Evolutionary conservation across 2,797 vertebrate genomes (phyloP), one percentile per base, ranked within the genome.

Genomic region (Buceros bicornis): DNA sequence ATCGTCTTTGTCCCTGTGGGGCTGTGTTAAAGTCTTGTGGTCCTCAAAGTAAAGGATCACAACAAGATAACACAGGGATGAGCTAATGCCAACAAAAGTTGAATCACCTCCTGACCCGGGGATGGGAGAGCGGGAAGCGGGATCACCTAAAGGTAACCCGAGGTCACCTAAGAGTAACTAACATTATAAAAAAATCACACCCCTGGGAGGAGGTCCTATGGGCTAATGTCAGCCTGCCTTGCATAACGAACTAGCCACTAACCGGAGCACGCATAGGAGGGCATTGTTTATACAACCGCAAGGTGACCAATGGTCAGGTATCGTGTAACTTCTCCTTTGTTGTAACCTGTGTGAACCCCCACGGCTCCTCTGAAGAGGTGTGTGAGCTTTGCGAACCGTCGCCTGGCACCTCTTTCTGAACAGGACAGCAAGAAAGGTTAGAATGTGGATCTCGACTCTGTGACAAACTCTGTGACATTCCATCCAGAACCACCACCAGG

Each of bases 401-500:
- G 31, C 31, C 43, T 47, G 43, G 31, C 43, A 66, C 31, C 22
- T 21, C 43, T 47, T 65, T 33, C 64, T 33, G 22, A 26, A 33
- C 43, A 47, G 64, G 17, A 8, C 45, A 33, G 31, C 15, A 15
- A 26, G 18, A 47, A 66, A 66, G 43, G 43, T 65, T 47, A 47
- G 64, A 33, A 45, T 29, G 64, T 47, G 29, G 29, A 31, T 31
- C 37, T 64, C 10, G 29, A 45, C 42, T 31, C 40, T 31, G 29
- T 43, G 42, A 64, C 37, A 56, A 35, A 51, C 29, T 7, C 45
- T 56, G 33, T 29, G 54, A 35, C 74, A 71, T 25, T 35, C 22
- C 60, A 29, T 8, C 33, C 45, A 28, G 90, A 77, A 4, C 20
- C 0, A 1, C 1, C 33, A 33, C 33, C 33, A 16, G 60, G 65